Percentiles rank a stretch among this genome's conserved stretches.
Conservation (phyloP, 2,888 invertebrate species). For the Sarcophaga variegata region DNA sequence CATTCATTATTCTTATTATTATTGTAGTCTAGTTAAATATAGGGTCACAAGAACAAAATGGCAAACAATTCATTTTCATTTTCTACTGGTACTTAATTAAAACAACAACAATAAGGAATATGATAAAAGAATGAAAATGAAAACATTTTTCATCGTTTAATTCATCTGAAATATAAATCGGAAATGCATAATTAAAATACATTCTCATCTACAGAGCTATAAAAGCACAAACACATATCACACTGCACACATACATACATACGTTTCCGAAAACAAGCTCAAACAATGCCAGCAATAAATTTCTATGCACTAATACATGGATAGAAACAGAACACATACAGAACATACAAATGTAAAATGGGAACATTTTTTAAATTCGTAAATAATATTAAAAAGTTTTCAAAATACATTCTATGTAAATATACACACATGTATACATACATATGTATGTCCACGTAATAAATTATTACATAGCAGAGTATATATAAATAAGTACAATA, state of each 20-base stretch:
- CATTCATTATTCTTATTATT: constrained; percentile 43
- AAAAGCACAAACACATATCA: neutral
- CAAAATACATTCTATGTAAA: constrained; percentile 6
- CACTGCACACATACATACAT: constrained; percentile 6
- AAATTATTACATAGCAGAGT: neutral
- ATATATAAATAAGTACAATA: neutral
- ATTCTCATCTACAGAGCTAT: constrained; percentile 23
- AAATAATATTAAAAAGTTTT: constrained; percentile 53
- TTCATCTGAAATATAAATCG: constrained; percentile 68
- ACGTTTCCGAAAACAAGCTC: neutral
- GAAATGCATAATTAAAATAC: constrained; percentile 73
- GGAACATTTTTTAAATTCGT: constrained; percentile 31
- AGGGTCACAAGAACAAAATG: constrained; percentile 50
- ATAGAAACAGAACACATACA: neutral
- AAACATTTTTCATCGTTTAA: constrained; percentile 62
- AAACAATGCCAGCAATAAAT: constrained; percentile 29
- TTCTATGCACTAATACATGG: neutral
- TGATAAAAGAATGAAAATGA: neutral
- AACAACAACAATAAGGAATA: constrained; percentile 14
- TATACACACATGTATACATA: no score
- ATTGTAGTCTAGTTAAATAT: constrained; percentile 36
- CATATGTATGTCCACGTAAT: constrained; percentile 21
- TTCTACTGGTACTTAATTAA: constrained; percentile 65
- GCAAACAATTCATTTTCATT: constrained; percentile 47
- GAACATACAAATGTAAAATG: constrained; percentile 24